phyloP scores from a whole-genome alignment of 2,113 vertebrate species.

The Varanus komodoensis region DNA sequence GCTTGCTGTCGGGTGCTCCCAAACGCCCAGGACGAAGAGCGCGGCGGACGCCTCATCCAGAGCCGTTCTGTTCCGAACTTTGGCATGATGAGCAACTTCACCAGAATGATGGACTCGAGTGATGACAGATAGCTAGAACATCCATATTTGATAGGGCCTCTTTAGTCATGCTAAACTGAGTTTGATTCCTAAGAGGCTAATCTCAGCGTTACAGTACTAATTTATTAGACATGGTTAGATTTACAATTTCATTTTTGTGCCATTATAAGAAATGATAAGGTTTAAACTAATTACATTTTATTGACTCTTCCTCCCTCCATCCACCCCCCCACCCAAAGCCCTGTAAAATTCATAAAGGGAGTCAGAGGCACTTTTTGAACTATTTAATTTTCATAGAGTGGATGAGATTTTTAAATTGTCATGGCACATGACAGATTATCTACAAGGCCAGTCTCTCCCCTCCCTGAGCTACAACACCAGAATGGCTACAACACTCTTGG shows the following conservation, averaged over 20 bases:
- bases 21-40: background rate
- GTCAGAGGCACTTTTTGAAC: slow-evolving; percentile 65
- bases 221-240: slow-evolving; percentile 72
- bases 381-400: slow-evolving; percentile 62
- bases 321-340: slow-evolving; percentile 59
- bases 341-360: slow-evolving; percentile 77
- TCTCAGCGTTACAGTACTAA: slow-evolving; percentile 68
- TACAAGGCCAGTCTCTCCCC: background rate
- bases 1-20: background rate
- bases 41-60: background rate
- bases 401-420: slow-evolving; percentile 33
- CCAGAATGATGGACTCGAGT: slow-evolving; percentile 28
- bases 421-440: background rate
- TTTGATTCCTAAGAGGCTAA: slow-evolving; percentile 74
- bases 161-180: slow-evolving; percentile 62
- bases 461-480: background rate
- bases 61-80: slow-evolving; percentile 35
- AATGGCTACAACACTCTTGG: background rate
- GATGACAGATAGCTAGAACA: slow-evolving; percentile 23
- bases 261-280: slow-evolving; percentile 75
- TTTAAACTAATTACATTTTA: slow-evolving; percentile 80
- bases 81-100: background rate
- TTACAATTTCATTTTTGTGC: slow-evolving; percentile 69
- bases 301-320: slow-evolving; percentile 68
- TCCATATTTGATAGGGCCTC: slow-evolving; percentile 61